These are phyloP conservation scores for Erebia epiphron DNA, from an alignment of 2,888 invertebrate genomes.

Conservation along the genomic window DNA sequence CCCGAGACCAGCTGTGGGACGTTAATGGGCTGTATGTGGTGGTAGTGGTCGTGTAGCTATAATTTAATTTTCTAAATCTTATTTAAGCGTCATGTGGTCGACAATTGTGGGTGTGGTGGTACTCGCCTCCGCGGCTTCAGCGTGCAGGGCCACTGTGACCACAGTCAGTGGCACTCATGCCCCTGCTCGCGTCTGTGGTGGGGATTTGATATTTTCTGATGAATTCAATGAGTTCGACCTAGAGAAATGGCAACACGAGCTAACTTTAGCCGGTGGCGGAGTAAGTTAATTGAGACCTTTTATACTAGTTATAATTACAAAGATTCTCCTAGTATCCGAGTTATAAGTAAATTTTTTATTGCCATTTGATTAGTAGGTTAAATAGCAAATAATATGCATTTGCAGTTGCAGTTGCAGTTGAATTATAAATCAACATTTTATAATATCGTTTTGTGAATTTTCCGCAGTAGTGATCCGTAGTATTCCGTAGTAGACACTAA, in stretches of 20 bases:
- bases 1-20: no score
- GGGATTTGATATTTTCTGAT: slow-evolving; percentile 84
- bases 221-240: slow-evolving; percentile 83
- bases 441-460: no score
- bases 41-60: no score
- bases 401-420: no score
- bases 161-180: slow-evolving; percentile 79
- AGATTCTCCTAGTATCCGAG: no score
- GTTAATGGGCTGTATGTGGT: no score
- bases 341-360: no score
- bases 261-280: slow-evolving; percentile 85
- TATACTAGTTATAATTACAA: background rate
- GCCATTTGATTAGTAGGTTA: no score
- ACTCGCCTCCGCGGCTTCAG: slow-evolving; percentile 53
- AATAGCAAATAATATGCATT: no score
- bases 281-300: slow-evolving; percentile 62
- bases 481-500: no score
- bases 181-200: slow-evolving; percentile 76
- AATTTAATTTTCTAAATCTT: background rate
- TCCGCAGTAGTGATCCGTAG: no score
- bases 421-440: no score
- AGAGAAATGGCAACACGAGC: slow-evolving; percentile 86
- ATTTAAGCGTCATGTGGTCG: slow-evolving; percentile 62
- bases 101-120: slow-evolving; percentile 53
- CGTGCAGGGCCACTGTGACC: slow-evolving; percentile 73